These are phyloP conservation scores for Trichonephila clavata DNA, from an alignment of 1,140 invertebrate genomes.

Conservation along the genomic window DNA sequence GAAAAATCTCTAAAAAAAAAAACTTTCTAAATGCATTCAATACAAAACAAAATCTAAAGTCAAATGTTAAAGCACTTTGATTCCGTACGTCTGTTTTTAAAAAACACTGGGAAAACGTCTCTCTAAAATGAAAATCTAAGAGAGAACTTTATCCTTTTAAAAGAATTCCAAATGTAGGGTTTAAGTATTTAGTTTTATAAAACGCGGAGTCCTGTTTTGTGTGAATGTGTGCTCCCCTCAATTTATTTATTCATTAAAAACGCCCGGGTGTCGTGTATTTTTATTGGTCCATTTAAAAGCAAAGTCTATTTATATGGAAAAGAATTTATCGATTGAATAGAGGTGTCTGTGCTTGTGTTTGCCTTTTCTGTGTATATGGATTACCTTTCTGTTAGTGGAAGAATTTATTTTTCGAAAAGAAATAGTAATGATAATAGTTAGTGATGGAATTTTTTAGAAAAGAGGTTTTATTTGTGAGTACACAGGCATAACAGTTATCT, in stretches of 20 bases:
- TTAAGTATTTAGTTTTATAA: background rate
- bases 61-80: too few relatives aligned
- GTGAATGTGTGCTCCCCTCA: background rate
- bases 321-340: background rate
- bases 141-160: background rate
- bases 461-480: background rate
- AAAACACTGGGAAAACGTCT: background rate
- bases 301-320: background rate
- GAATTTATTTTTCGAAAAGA: background rate
- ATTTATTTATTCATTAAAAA: slow-evolving; percentile 34
- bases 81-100: background rate
- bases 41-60: too few relatives aligned
- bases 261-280: background rate
- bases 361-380: background rate
- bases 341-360: background rate
- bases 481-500: background rate
- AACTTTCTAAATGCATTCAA: too few relatives aligned
- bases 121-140: background rate
- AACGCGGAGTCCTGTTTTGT: background rate
- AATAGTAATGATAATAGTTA: slow-evolving; percentile 19
- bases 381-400: background rate
- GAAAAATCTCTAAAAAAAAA: too few relatives aligned
- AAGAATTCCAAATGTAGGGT: background rate
- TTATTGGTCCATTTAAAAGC: background rate
- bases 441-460: background rate